Base-by-base conservation (phyloP, 2,888 invertebrate genomes). In the Macroteleia sp. region DNA sequence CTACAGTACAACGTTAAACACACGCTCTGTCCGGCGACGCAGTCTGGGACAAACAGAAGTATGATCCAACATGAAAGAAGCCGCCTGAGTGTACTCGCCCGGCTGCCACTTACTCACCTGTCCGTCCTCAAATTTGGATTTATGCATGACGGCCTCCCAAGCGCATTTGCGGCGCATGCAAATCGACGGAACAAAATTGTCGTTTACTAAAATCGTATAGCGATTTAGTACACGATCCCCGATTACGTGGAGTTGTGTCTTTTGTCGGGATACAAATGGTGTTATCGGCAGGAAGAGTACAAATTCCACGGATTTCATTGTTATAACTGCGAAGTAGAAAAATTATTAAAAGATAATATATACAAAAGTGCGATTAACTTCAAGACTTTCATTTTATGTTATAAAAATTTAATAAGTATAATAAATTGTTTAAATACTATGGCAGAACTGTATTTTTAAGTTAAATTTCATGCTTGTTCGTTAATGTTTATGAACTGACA, bases 1-100 rank as follows among this genome's bases (percentile, higher is more conserved):
- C 62, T 76, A 50, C 77, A 67, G 25, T 56, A 74, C 73, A 59
- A 77, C 74, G 77, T 32, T 75, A 67, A 75, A 75, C 77, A 57
- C 52, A 57, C 54, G 59, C 81, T 76, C 73, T 67, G 80, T 83
- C 83, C 83, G 81, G 82, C 82, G 79, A 81, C 80, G 81, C 79
- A 57, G 69, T 44, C 80, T 81, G 82, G 83, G 83, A 87, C 87
- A 86, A 87, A 88, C 88, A 85, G 86, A 88, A 87, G 89, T 88
- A 89, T 86, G 89, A 89, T 89, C 87, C 89, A 82, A 89, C 85
- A 88, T 89, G 82, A 89, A 89, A 89, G 88, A 62, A 66, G 83
- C 89, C 89, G 89, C 84, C 79, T 34, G 22, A 20, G 36, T 14
- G 57, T 57, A 61, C 54, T 46, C 39, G 39, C 52, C 34, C 46